phyloP scores from a whole-genome alignment of 2,113 vertebrate species.

The Zosterops japonicus region DNA sequence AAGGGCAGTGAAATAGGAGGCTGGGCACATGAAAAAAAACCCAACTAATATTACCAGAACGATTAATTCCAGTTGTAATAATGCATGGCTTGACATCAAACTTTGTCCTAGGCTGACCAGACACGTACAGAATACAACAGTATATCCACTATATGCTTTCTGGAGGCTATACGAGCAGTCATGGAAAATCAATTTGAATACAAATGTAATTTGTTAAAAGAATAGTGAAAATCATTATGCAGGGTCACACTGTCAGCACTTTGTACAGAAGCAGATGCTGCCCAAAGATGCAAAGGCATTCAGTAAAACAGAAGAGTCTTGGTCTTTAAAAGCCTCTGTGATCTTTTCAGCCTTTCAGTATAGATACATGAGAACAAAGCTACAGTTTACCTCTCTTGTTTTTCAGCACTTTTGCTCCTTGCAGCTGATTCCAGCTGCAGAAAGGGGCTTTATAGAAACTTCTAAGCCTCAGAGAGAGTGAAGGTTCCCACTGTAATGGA shows the following conservation, averaged over 20 bases:
- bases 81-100: neutral
- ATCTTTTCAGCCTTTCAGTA: neutral
- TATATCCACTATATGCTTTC: neutral
- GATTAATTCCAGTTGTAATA: neutral
- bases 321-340: slow-evolving; percentile 13
- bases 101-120: neutral
- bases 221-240: slow-evolving; percentile 52
- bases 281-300: neutral
- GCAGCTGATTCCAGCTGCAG: slow-evolving; percentile 32
- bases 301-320: neutral
- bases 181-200: slow-evolving; percentile 49
- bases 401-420: neutral
- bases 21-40: neutral
- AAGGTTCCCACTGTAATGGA: neutral
- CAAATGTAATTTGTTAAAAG: slow-evolving; percentile 59
- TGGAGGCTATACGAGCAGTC: neutral
- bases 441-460: slow-evolving; percentile 25
- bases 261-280: neutral
- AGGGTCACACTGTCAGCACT: slow-evolving; percentile 33
- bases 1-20: neutral
- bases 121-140: neutral
- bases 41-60: neutral
- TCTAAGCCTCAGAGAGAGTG: neutral
- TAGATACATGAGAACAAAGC: neutral
- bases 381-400: slow-evolving; percentile 28